Conservation (phyloP, 2,113 vertebrate genomes). For the Prinia subflava region DNA sequence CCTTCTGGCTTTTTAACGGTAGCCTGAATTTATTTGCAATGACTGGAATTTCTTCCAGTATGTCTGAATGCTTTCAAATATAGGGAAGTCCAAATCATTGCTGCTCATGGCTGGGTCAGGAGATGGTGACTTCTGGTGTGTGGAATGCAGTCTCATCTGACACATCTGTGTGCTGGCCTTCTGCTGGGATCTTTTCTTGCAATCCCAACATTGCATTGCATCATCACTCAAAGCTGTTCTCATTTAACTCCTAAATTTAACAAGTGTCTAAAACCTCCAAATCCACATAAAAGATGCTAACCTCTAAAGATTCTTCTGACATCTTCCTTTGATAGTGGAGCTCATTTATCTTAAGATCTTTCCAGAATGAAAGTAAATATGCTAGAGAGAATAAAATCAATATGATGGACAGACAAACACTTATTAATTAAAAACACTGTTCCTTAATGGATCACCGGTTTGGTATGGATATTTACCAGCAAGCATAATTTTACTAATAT, state of each 20-base stretch:
- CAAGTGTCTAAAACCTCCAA: slow-evolving; percentile 20
- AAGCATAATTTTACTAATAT: not conserved
- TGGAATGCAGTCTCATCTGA: slow-evolving; percentile 40
- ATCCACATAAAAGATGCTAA: slow-evolving; percentile 39
- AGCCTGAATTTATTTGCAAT: not conserved
- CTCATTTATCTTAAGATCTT: not conserved
- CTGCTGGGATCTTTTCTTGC: slow-evolving; percentile 34
- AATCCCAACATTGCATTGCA: slow-evolving; percentile 19
- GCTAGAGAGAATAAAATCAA: not conserved
- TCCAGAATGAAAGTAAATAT: not conserved
- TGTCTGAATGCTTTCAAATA: slow-evolving; percentile 16
- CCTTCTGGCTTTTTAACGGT: not conserved
- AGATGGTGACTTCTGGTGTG: slow-evolving; percentile 13
- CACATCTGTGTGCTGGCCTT: slow-evolving; percentile 42
- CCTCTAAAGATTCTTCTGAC: not conserved
- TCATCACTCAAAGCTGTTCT: slow-evolving; percentile 37
- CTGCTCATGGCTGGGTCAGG: not conserved
- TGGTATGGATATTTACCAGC: not conserved
- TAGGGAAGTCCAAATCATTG: not conserved
- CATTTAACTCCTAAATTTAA: slow-evolving; percentile 37
- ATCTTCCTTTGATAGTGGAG: slow-evolving; percentile 17
- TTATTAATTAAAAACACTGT: slow-evolving; percentile 20
- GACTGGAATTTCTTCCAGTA: not conserved
- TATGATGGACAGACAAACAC: not conserved
- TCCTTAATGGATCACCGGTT: not conserved